These are phyloP conservation scores for Mantis religiosa DNA, from an alignment of 2,888 invertebrate genomes.

Conservation along the genomic window DNA sequence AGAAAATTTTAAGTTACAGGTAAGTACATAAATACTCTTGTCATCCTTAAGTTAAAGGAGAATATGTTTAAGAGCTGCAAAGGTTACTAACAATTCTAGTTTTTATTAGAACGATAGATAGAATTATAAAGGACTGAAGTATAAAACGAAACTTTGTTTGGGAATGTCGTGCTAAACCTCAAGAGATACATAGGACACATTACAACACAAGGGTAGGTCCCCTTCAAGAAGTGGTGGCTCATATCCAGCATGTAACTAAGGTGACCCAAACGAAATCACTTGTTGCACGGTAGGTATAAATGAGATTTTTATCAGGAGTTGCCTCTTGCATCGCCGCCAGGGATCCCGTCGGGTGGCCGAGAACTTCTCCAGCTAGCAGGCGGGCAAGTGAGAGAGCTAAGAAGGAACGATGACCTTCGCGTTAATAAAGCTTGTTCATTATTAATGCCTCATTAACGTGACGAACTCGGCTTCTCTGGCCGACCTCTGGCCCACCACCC, in stretches of 20 bases:
- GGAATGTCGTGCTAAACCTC: too few relatives aligned
- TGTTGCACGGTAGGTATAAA: too few relatives aligned
- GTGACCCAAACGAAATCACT: not conserved
- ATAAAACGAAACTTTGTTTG: too few relatives aligned
- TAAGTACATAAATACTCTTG: too few relatives aligned
- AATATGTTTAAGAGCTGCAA: too few relatives aligned
- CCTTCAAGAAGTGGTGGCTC: not conserved
- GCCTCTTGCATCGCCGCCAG: not conserved
- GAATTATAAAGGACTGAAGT: too few relatives aligned
- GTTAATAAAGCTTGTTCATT: slow-evolving; percentile 10
- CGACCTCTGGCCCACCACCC: not conserved
- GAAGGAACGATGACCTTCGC: not conserved
- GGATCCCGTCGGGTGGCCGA: not conserved
- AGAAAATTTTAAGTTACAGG: too few relatives aligned
- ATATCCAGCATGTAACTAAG: not conserved
- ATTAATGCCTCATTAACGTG: slow-evolving; percentile 19
- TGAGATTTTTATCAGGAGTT: not conserved
- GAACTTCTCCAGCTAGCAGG: not conserved
- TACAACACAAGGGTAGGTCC: too few relatives aligned
- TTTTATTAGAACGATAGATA: too few relatives aligned
- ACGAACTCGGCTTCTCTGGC: not conserved
- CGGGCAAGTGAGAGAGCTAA: not conserved
- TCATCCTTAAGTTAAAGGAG: too few relatives aligned
- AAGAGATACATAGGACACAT: too few relatives aligned
- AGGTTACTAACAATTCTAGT: too few relatives aligned